phyloP scores from a whole-genome alignment of 2,113 vertebrate species.

The Pipra filicauda region DNA sequence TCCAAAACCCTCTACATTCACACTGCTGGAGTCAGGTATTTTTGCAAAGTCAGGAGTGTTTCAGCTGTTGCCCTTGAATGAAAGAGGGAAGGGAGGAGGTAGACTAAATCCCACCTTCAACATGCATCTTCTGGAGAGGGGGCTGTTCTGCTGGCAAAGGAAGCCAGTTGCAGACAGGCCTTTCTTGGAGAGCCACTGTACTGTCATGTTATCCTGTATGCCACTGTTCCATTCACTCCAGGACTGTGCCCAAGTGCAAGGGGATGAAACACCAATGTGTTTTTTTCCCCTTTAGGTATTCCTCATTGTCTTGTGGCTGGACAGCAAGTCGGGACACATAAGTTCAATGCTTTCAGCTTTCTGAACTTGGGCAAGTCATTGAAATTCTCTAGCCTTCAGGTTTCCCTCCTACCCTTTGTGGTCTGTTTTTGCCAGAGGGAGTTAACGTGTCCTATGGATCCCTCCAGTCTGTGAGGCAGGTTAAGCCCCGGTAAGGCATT shows the following conservation, averaged over 20 bases:
- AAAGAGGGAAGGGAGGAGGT: not conserved
- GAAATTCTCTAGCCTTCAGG: not conserved
- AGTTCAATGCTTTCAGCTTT: not conserved
- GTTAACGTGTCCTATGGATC: not conserved
- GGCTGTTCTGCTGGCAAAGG: not conserved
- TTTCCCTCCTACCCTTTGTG: not conserved
- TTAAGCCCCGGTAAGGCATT: not conserved
- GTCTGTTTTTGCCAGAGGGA: not conserved
- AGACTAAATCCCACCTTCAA: not conserved
- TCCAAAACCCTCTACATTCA: not conserved
- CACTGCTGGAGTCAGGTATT: not conserved
- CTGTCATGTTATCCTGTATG: not conserved
- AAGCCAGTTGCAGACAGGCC: not conserved
- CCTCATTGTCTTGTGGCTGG: not conserved
- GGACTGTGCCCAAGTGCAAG: not conserved
- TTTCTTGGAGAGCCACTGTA: not conserved
- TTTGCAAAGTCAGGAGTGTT: not conserved
- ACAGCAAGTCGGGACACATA: not conserved
- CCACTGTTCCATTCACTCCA: not conserved
- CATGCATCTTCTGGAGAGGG: not conserved
- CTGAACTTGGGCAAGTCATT: not conserved
- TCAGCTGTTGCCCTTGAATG: not conserved
- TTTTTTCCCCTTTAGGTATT: not conserved
- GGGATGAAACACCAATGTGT: not conserved
- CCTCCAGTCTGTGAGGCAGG: not conserved